These are phyloP conservation scores for Grus americana DNA, from an alignment of 2,113 vertebrate genomes.

Conservation along the genomic window DNA sequence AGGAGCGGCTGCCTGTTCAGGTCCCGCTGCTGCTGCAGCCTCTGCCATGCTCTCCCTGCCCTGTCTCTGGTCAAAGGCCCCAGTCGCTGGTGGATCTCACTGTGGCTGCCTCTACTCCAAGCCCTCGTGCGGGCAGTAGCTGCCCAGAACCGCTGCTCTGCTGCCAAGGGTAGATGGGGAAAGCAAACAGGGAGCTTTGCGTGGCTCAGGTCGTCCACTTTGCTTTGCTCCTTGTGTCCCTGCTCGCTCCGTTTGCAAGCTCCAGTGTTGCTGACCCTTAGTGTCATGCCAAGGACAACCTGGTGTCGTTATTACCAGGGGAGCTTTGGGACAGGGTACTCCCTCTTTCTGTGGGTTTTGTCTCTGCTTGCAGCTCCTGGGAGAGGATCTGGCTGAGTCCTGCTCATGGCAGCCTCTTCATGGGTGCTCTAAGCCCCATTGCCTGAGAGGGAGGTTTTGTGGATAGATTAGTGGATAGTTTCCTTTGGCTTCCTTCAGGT, in stretches of 20 bases:
- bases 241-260: background rate
- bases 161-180: background rate
- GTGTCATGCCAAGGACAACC: background rate
- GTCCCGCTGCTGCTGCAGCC: background rate
- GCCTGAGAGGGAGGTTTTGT: background rate
- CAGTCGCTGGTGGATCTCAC: background rate
- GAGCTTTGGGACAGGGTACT: background rate
- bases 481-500: background rate
- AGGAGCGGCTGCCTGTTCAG: background rate
- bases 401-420: background rate
- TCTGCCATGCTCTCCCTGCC: background rate
- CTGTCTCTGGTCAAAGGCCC: background rate
- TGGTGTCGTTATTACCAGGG: background rate
- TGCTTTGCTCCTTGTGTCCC: background rate
- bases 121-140: background rate
- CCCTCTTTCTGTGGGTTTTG: background rate
- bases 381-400: background rate
- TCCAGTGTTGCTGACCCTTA: background rate
- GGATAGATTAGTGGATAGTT: background rate
- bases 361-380: background rate
- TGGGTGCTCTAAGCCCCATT: background rate
- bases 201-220: background rate
- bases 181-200: background rate
- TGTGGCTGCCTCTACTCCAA: rapidly evolving
- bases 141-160: background rate